Base-by-base conservation (phyloP, 2,888 invertebrate species). In the Podabrus alpinus region DNA sequence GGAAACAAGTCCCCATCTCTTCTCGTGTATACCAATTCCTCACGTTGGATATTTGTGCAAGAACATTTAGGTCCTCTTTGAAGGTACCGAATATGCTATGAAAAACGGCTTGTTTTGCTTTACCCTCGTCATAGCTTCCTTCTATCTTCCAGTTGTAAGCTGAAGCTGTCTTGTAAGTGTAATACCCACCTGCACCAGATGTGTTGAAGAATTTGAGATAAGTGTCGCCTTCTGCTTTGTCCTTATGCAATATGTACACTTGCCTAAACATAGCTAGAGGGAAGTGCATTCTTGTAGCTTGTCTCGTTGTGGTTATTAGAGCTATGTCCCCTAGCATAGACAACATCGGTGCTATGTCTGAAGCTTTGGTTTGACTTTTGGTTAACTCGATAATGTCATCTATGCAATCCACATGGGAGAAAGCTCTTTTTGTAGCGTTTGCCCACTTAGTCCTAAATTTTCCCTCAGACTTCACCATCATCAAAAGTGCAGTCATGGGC, bases 11-110 rank as follows among this genome's bases (percentile, higher is more conserved):
- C 15, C 68, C 73, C 21, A 73, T 21, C 15, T 73, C 21, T 10
- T 73, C 76, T 21, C 74, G 69, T 13, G 15, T 67, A 15, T 72
- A 45, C 74, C 77, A 77, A 11, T 9, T 69, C 0, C 24, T 15
- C 3, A 67, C 13, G 13, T 25, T 66, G 7, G 66, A 24, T 17
- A 66, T 66, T n/a, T 19, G 11, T 5, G 19, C 5, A 10, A 66
- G n/a, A n/a, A 66, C 25, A 13, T 64, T 59, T n/a, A n/a, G n/a
- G n/a, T n/a, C n/a, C n/a, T n/a, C n/a, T n/a, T n/a, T n/a, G n/a
- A n/a, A n/a, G n/a, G n/a, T n/a, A n/a, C n/a, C n/a, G n/a, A n/a
- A n/a, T n/a, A n/a, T n/a, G n/a, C n/a, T n/a, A n/a, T n/a, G n/a
- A n/a, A n/a, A n/a, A n/a, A n/a, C n/a, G n/a, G n/a, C n/a, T n/a